Evolutionary conservation across 2,113 vertebrate species (phyloP), one percentile per base, ranked within the genome.

Genomic region (Oncorhynchus tshawytscha): DNA sequence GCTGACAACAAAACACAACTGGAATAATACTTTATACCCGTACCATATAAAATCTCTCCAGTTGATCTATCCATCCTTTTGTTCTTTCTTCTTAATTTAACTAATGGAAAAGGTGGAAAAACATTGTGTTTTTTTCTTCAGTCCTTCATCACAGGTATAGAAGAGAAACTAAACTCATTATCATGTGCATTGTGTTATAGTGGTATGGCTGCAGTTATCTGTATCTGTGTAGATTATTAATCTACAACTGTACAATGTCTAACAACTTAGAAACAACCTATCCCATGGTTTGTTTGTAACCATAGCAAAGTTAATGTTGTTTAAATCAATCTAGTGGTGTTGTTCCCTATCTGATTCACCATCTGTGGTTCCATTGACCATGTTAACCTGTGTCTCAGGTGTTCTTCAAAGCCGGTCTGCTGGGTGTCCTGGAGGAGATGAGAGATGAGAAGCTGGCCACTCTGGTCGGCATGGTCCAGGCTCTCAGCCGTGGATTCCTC

Each of bases 331-430:
- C 51, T 5, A 54, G 51, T 54, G n/a, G 59, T 2, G n/a, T 8
- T 60, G 2, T 60, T n/a, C 20, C 6, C 18, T 9, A 20, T 62
- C 59, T 60, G 6, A 22, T n/a, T n/a, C 20, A 20, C 6, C 20
- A 7, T 60, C 59, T 11, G 18, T 24, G n/a, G 45, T 67, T 16
- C 9, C 39, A 49, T 18, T 49, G 45, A 59, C 13, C 60, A 39
- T 70, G 31, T 22, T 76, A 4, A 59, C n/a, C 20, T 11, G 57
- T 11, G 57, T 70, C 34, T 51, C 62, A 96, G 95, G 94, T 96
- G 76, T 96, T 96, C 90, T 96, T 96, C 89, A 95, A 95, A 92
- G 95, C 94, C 86, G 94, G 94, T 54, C 89, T 96, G 69, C 78
- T 96, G 78, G 95, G 94, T 48, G 88, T 91, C 20, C 91, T 96